Evolutionary conservation across 2,113 vertebrate species (phyloP), one percentile per base, ranked within the genome.

Genomic region (Rhea americana): DNA sequence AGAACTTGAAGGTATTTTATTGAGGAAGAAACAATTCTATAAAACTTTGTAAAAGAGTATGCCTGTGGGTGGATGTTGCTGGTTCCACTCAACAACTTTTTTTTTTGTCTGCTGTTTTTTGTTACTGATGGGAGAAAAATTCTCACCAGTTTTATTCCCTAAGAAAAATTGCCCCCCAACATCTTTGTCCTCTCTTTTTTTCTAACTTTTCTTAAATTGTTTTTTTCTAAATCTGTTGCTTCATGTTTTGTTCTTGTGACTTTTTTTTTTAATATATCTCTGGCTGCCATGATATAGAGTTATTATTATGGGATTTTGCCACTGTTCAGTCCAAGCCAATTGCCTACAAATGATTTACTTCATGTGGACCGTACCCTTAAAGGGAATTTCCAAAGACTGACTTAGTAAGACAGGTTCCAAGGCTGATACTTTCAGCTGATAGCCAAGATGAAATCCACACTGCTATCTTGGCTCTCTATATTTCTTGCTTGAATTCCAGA

Each of bases 381-480:
- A 65, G 84, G 71, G 59, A 81, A 24, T 73, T 93, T 92, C 90
- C 84, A 85, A 13, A 73, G 66, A 39, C 71, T 75, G 35, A 68
- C 75, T 66, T 75, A 16, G 1, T 62, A 89, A 91, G 78, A 41
- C 22, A 26, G 1, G 3, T 90, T 90, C 89, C 90, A 87, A 92
- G 73, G 65, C 77, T 86, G 80, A 91, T 56, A 7, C 65, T 84
- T 84, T 66, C 77, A 92, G 74, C 70, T 84, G 83, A 68, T 65
- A 65, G 20, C 66, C 47, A 48, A 68, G 93, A 91, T 79, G 92
- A 90, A 96, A 94, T 72, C 86, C 95, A 85, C 88, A 84, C 81
- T 9, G 1, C 74, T 68, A n/a, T 75, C 89, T 75, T 93, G 95
- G 93, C 92, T 94, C 88, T 84, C 83, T 43, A 32, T 68, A 39